Evolutionary conservation across 2,797 vertebrate species (phyloP), one percentile per base, ranked within the genome.

Genomic region (Smutsia gigantea): DNA sequence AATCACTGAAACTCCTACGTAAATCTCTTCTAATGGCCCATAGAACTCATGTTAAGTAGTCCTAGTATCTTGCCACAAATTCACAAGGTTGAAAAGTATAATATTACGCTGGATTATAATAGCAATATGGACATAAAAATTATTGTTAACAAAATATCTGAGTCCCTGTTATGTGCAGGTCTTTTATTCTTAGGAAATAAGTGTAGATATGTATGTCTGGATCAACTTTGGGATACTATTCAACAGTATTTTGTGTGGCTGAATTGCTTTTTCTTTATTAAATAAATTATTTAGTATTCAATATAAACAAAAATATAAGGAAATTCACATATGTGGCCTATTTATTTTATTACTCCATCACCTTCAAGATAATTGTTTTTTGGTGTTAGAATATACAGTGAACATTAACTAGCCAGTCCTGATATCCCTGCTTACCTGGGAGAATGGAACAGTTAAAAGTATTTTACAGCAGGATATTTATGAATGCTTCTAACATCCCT

Each of bases 191-290:
- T 17, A 88, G 49, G 31, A 77, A 85, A 9, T 77, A 83, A 39
- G 8, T 63, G 57, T 21, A 61, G 49, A 57, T 59, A 85, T 34
- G 8, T 46, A 89, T 14, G 23, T 61, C 46, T 94, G 1, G 61
- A 81, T 53, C 53, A 66, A 66, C 66, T 96, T 72, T 39, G 10
- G 49, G 31, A 61, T 72, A 96, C 71, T 84, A 92, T 31, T 86
- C 42, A 83, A 86, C 17, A 66, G 42, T 14, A 78, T 79, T 90
- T 46, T 37, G 3, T 72, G 61, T 87, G 31, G 42, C 17, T 42
- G 12, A 85, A 77, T 31, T 94, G 34, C 23, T 93, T 69, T 64
- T 84, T 92, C 25, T 92, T 89, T 68, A 74, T 68, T 81, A 94
- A 84, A 66, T 10, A 49, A 66, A 61, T 75, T n/a, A 74, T 34